A percentile compares a stretch with the other conserved stretches of the same genome.
Evolutionary conservation across 2,888 invertebrate genomes (phyloP).

Genomic region (Nezara viridula): DNA sequence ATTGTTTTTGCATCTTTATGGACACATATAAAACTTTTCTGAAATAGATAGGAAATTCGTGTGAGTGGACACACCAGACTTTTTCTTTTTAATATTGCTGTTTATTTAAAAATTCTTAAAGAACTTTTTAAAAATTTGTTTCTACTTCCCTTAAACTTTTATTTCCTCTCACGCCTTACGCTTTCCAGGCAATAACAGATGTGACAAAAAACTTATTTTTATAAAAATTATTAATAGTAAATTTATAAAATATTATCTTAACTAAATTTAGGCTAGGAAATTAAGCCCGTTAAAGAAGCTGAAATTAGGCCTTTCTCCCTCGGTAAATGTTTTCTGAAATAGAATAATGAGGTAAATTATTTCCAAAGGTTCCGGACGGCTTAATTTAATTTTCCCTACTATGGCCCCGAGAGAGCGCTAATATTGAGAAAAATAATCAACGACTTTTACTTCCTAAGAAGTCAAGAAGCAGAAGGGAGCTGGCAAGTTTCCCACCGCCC

Average conservation of each 20-base stretch:
- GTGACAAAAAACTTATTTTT: not conserved
- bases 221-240: not conserved
- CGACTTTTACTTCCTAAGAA: slow-evolving; percentile 44
- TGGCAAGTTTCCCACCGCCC: slow-evolving; percentile 43
- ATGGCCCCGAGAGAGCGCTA: slow-evolving; percentile 22
- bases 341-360: slow-evolving; percentile 41
- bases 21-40: too few species aligned
- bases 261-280: not conserved
- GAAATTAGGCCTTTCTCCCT: not conserved
- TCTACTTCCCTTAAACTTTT: not conserved
- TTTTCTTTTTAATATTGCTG: too few species aligned
- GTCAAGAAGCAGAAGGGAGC: slow-evolving; percentile 23
- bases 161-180: not conserved
- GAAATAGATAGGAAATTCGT: too few species aligned
- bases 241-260: not conserved
- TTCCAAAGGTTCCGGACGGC: not conserved
- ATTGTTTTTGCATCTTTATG: too few species aligned
- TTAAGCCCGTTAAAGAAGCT: not conserved
- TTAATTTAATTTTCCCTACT: slow-evolving; percentile 30
- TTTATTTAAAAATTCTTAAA: too few species aligned
- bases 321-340: slow-evolving; percentile 5
- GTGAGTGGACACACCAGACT: too few species aligned
- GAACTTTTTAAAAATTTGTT: too few species aligned
- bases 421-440: slow-evolving; percentile 47
- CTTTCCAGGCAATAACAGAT: not conserved